Conservation (phyloP, 1,140 invertebrate genomes). For the Papilio aristodemus region DNA sequence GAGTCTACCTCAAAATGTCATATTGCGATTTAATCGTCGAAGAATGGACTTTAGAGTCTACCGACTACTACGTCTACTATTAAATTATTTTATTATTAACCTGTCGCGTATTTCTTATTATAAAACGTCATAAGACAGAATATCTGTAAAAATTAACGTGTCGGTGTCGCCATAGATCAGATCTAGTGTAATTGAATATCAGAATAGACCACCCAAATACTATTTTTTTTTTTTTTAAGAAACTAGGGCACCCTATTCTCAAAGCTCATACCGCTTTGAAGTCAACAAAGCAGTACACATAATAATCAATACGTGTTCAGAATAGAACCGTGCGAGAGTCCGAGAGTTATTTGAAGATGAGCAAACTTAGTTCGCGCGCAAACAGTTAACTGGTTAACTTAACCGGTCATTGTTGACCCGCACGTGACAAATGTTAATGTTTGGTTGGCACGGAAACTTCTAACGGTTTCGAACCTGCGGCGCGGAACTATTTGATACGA, state of each 20-base stretch:
- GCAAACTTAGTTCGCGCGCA: slow-evolving; percentile 27
- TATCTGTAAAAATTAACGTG: too few relatives aligned
- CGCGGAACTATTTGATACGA: slow-evolving; percentile 21
- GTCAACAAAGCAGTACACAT: neutral
- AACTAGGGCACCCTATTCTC: neutral
- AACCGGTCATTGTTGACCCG: slow-evolving; percentile 32
- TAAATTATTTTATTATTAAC: too few relatives aligned
- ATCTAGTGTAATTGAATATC: neutral
- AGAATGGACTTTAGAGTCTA: too few relatives aligned
- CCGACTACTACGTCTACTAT: too few relatives aligned
- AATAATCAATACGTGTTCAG: slow-evolving; percentile 18
- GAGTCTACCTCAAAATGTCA: too few relatives aligned
- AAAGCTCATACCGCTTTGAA: neutral
- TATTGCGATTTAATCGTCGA: too few relatives aligned
- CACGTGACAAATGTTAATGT: slow-evolving; percentile 37
- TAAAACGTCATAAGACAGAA: too few relatives aligned
- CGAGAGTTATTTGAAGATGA: slow-evolving; percentile 31
- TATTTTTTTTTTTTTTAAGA: neutral
- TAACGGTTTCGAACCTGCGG: slow-evolving; percentile 16
- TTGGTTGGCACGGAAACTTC: slow-evolving; percentile 34
- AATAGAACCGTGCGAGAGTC: slow-evolving; percentile 30
- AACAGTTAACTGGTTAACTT: slow-evolving; percentile 36
- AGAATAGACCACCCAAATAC: neutral
- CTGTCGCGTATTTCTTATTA: too few relatives aligned
- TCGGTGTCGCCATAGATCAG: neutral